Percentiles rank a stretch among this genome's conserved stretches.
Evolutionary conservation across 2,797 vertebrate species (phyloP).

Genomic region (Salmo trutta): DNA sequence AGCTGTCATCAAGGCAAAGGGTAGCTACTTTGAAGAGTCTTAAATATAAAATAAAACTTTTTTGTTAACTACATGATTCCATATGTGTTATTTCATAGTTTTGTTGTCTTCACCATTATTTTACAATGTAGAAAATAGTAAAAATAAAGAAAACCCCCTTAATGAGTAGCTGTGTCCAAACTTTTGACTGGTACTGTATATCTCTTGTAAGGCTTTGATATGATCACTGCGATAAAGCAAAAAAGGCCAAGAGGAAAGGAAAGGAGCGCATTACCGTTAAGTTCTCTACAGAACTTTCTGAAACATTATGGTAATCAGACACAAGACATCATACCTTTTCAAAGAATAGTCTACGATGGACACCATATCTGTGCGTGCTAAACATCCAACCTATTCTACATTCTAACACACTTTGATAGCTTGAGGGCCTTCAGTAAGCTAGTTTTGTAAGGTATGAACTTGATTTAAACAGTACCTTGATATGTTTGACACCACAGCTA

Average conservation of each 20-base stretch:
- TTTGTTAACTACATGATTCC: too few relatives aligned
- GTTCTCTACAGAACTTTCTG: conserved; percentile 30
- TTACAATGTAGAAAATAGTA: too few relatives aligned
- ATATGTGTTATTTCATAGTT: too few relatives aligned
- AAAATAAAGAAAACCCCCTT: too few relatives aligned
- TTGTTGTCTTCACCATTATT: too few relatives aligned
- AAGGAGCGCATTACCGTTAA: conserved; percentile 7
- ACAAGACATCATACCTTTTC: neutral
- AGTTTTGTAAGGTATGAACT: neutral
- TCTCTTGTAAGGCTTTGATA: conserved; percentile 66
- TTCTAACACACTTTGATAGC: neutral
- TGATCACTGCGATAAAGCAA: conserved; percentile 46
- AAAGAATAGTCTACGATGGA: neutral
- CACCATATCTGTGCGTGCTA: neutral
- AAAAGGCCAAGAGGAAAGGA: conserved; percentile 23
- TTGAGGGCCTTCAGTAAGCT: neutral
- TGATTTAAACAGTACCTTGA: conserved; percentile 82
- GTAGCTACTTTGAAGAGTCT: too few relatives aligned
- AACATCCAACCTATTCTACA: neutral
- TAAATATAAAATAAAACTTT: too few relatives aligned
- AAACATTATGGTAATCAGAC: conserved; percentile 50
- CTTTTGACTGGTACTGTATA: conserved; percentile 12
- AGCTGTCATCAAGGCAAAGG: too few relatives aligned
- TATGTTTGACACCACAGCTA: conserved; percentile 99
- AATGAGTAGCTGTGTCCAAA: too few relatives aligned